A percentile compares a stretch with the other conserved stretches of the same genome.
phyloP scores from a whole-genome alignment of 1,140 invertebrate species.

The Dufourea novaeangliae region DNA sequence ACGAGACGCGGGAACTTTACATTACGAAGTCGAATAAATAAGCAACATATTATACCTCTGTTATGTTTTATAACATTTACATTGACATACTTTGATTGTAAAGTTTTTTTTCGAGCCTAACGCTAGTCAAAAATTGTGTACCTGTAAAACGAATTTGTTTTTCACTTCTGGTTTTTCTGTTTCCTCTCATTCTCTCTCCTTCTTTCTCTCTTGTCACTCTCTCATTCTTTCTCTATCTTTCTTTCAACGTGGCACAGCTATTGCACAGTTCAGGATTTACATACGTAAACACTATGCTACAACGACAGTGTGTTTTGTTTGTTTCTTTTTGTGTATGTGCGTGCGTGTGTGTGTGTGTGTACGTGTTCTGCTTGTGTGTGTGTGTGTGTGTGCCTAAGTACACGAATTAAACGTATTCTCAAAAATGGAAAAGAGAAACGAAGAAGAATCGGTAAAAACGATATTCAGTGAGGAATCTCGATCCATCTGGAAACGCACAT shows the following conservation, averaged over 20 bases:
- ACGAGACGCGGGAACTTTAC: constrained; percentile 14
- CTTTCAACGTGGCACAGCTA: constrained; percentile 45
- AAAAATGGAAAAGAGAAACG: constrained; percentile 14
- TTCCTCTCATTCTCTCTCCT: not conserved
- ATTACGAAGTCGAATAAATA: constrained; percentile 38
- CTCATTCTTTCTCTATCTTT: not conserved
- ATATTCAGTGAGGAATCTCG: constrained; percentile 72
- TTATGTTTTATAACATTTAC: constrained; percentile 31
- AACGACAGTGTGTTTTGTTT: constrained; percentile 26
- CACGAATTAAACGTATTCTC: constrained; percentile 48
- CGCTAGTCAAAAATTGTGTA: constrained; percentile 35
- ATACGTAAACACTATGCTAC: constrained; percentile 37
- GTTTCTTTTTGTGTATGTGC: not conserved
- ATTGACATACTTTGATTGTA: constrained; percentile 46
- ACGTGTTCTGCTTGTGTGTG: not conserved
- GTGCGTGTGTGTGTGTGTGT: not conserved
- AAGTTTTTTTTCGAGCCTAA: constrained; percentile 41
- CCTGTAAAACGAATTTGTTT: constrained; percentile 35
- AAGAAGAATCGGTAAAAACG: constrained; percentile 43
- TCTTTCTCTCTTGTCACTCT: not conserved
- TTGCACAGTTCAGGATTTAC: constrained; percentile 36
- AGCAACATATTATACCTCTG: constrained; percentile 34
- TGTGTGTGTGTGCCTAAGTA: constrained; percentile 57
- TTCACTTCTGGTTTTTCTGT: not conserved
- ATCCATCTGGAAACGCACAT: constrained; percentile 69